Conservation (phyloP, 1,140 invertebrate species). For the Apis laboriosa region DNA sequence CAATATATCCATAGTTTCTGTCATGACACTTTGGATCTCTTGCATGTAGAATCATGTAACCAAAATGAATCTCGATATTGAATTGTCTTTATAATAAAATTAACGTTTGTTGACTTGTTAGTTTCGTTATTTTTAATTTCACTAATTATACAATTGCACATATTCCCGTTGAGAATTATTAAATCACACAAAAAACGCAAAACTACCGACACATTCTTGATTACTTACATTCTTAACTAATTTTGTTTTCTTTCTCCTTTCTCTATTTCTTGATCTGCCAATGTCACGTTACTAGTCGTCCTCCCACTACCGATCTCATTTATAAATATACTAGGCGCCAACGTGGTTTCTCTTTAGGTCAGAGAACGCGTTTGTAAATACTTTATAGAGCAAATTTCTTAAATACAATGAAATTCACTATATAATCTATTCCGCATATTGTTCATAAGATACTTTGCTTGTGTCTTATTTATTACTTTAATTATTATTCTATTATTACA, state of each 20-base stretch:
- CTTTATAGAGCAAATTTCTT: too few relatives aligned
- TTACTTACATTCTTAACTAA: neutral
- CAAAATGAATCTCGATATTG: neutral
- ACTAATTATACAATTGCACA: too few relatives aligned
- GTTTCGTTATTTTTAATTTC: neutral
- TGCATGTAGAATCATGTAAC: neutral
- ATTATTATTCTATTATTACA: too few relatives aligned
- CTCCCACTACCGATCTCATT: neutral
- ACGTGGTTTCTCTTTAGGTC: neutral
- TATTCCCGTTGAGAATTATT: neutral
- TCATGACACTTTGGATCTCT: conserved; percentile 36
- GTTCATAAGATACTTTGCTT: too few relatives aligned
- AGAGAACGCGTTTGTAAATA: too few relatives aligned
- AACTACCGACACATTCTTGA: neutral
- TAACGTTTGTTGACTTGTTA: neutral
- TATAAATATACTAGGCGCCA: neutral
- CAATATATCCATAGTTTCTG: conserved; percentile 40
- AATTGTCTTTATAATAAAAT: neutral
- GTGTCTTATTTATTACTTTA: too few relatives aligned
- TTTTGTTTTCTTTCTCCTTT: conserved; percentile 6
- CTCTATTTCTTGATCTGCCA: neutral
- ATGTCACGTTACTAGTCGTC: neutral
- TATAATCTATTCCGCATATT: too few relatives aligned
- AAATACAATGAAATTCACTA: too few relatives aligned
- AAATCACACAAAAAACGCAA: conserved; percentile 8